A percentile compares a stretch with the other conserved stretches of the same genome.
phyloP scores from a whole-genome alignment of 1,140 invertebrate species.

The Oreohelix idahoensis region DNA sequence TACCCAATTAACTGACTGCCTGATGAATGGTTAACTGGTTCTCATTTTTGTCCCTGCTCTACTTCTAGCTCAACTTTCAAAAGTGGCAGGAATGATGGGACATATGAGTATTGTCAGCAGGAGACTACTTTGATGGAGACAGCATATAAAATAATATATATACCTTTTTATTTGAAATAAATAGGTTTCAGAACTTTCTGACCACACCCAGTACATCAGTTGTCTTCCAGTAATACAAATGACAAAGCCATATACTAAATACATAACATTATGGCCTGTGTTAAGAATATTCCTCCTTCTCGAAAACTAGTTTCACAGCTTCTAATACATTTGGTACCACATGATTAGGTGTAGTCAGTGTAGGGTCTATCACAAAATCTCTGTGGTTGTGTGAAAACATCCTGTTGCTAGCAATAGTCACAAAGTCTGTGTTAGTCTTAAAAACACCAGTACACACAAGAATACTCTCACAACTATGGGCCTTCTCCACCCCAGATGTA shows the following conservation, averaged over 20 bases:
- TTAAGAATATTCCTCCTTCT: conserved; percentile 69
- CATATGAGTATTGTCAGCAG: no score
- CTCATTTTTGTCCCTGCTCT: no score
- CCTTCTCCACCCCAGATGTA: conserved; percentile 26
- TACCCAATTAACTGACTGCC: no score
- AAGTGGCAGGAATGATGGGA: no score
- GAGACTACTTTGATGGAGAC: no score
- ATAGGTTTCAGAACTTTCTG: no score
- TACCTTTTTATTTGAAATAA: no score
- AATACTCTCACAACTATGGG: conserved; percentile 68
- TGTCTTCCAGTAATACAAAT: background rate
- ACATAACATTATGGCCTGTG: background rate
- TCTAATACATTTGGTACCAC: conserved; percentile 75
- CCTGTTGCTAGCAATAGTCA: conserved; percentile 49
- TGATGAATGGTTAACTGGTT: no score
- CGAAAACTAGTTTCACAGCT: conserved; percentile 76
- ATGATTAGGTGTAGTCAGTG: conserved; percentile 74
- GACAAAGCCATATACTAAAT: background rate
- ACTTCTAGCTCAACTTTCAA: no score
- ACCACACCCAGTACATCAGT: background rate
- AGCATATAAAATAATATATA: no score
- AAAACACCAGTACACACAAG: conserved; percentile 73
- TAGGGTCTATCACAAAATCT: conserved; percentile 75
- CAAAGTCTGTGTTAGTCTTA: conserved; percentile 58
- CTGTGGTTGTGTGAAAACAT: conserved; percentile 67